phyloP scores from a whole-genome alignment of 1,140 invertebrate genomes.

The Pseudomyrmex dendroicus region DNA sequence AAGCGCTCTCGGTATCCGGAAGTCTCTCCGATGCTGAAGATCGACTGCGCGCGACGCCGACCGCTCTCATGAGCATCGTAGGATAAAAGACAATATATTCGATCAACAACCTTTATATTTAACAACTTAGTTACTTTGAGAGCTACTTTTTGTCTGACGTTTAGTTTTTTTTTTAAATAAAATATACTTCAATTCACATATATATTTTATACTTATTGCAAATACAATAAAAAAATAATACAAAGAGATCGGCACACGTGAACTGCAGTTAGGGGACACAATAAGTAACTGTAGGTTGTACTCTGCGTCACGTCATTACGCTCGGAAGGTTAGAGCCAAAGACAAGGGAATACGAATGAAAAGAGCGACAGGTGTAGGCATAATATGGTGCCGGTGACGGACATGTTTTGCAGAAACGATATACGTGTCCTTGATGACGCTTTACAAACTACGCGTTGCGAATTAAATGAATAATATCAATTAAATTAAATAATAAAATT shows the following conservation, averaged over 20 bases:
- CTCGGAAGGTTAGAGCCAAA: constrained; percentile 27
- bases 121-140: no score
- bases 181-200: no score
- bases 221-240: background rate
- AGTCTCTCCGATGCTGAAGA: constrained; percentile 68
- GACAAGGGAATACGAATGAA: constrained; percentile 34
- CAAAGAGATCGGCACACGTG: background rate
- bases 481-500: no score
- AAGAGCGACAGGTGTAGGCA: constrained; percentile 55
- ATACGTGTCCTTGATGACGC: constrained; percentile 37
- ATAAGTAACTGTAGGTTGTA: constrained; percentile 10
- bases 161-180: no score
- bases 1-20: constrained; percentile 69
- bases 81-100: no score
- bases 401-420: constrained; percentile 42
- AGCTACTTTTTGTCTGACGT: no score
- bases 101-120: no score
- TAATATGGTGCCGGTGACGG: constrained; percentile 35
- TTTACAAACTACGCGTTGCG: background rate
- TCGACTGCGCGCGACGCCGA: constrained; percentile 47
- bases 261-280: constrained; percentile 30
- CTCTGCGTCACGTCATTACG: constrained; percentile 15
- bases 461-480: background rate
- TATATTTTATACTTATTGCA: no score
- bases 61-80: background rate